phyloP scores from a whole-genome alignment of 2,797 vertebrate genomes.

The Hipposideros larvatus region DNA sequence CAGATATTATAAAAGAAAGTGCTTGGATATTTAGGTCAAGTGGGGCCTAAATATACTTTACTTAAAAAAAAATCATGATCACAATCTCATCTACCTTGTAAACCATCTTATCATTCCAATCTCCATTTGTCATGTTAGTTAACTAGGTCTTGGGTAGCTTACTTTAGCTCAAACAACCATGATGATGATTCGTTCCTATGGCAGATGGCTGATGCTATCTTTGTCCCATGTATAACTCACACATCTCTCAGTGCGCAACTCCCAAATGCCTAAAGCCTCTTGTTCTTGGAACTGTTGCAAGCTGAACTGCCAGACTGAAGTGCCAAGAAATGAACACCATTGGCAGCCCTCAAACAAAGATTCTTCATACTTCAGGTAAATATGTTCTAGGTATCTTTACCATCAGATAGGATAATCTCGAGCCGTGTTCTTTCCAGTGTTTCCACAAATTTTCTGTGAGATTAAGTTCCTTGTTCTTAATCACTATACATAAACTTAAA shows the following conservation, averaged over 20 bases:
- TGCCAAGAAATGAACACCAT: background rate
- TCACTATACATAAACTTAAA: background rate
- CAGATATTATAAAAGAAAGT: background rate
- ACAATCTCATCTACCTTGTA: background rate
- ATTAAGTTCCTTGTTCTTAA: background rate
- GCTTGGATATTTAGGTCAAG: background rate
- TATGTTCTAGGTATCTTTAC: background rate
- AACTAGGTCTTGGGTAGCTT: background rate
- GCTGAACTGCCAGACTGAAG: background rate
- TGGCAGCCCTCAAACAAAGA: background rate
- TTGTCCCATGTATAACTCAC: background rate
- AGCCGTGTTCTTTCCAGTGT: background rate
- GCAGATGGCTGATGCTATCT: conserved; percentile 1
- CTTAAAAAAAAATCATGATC: background rate
- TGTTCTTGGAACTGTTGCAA: background rate
- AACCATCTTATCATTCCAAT: background rate
- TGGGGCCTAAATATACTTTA: background rate
- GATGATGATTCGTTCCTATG: background rate
- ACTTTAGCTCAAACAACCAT: background rate
- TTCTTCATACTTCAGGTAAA: background rate
- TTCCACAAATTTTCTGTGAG: background rate
- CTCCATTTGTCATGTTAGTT: background rate
- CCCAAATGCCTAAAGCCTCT: background rate
- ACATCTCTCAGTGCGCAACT: background rate
- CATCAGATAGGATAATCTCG: background rate